phyloP scores from a whole-genome alignment of 1,140 invertebrate species.

The Heliconius melpomene region DNA sequence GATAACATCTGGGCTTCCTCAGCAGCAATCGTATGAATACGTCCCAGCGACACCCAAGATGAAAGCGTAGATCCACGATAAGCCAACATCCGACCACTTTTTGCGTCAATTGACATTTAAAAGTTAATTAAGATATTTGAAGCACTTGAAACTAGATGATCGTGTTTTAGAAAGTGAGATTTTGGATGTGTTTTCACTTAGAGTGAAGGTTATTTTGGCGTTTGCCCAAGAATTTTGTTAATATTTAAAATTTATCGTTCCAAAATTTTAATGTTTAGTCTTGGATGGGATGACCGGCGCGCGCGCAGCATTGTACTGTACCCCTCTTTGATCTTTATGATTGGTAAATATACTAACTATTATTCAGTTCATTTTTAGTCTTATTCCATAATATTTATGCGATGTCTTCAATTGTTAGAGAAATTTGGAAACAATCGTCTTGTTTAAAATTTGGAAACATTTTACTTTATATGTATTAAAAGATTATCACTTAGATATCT shows the following conservation, averaged over 20 bases:
- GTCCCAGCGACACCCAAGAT: conserved; percentile 26
- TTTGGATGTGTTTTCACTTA: conserved; percentile 29
- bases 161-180: conserved; percentile 48
- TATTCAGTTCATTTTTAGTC: not conserved
- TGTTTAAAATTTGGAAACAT: no score
- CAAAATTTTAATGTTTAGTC: conserved; percentile 56
- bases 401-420: not conserved
- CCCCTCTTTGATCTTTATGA: not conserved
- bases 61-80: conserved; percentile 35
- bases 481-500: not conserved
- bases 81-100: conserved; percentile 27
- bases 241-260: conserved; percentile 14
- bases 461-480: no score
- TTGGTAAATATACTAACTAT: not conserved
- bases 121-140: conserved; percentile 43
- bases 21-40: not conserved
- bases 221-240: conserved; percentile 6
- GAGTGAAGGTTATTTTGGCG: conserved; percentile 43
- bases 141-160: conserved; percentile 38
- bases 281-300: conserved; percentile 26
- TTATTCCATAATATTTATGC: not conserved
- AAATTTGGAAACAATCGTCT: no score
- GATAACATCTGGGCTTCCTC: conserved; percentile 13
- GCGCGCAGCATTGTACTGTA: not conserved
- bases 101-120: conserved; percentile 44